Percentiles rank a stretch among this genome's conserved stretches.
These are phyloP conservation scores for Cephus pulcher DNA, from an alignment of 2,888 invertebrate genomes.

Conservation along the genomic window DNA sequence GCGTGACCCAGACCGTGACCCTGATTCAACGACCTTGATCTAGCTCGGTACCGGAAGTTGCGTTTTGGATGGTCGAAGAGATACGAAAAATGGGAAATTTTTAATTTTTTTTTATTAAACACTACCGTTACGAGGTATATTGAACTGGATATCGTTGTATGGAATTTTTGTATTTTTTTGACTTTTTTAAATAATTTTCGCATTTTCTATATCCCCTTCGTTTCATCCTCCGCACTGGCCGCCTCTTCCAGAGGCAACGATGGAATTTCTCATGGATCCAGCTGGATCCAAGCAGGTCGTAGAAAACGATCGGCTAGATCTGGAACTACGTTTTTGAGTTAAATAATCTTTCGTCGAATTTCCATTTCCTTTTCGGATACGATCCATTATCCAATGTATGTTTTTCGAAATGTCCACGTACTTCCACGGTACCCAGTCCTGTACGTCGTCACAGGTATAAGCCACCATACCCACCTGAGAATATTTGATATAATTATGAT, in stretches of 20 bases:
- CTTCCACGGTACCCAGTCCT: slow-evolving; percentile 45
- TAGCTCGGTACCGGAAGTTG: not conserved
- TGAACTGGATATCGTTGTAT: not conserved
- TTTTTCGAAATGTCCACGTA: slow-evolving; percentile 42
- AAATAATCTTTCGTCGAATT: slow-evolving; percentile 6
- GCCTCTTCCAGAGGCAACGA: not conserved
- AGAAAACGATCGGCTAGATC: not conserved
- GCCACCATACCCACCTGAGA: slow-evolving; percentile 41
- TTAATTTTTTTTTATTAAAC: not conserved
- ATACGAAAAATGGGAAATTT: not conserved
- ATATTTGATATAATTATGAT: not conserved
- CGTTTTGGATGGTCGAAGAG: too few relatives aligned
- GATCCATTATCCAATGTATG: slow-evolving; percentile 38
- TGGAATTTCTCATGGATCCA: not conserved
- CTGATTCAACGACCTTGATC: not conserved
- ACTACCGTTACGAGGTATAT: not conserved
- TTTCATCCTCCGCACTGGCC: not conserved
- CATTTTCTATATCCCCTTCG: not conserved
- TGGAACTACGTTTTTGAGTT: not conserved
- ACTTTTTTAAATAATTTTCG: not conserved
- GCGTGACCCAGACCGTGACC: not conserved
- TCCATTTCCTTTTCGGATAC: slow-evolving; percentile 2
- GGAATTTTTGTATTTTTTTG: not conserved
- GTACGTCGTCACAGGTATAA: slow-evolving; percentile 46
- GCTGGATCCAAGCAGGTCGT: not conserved